A percentile compares a stretch with the other conserved stretches of the same genome.
Conservation (phyloP, 2,888 invertebrate genomes). For the Drosophila bunnanda region DNA sequence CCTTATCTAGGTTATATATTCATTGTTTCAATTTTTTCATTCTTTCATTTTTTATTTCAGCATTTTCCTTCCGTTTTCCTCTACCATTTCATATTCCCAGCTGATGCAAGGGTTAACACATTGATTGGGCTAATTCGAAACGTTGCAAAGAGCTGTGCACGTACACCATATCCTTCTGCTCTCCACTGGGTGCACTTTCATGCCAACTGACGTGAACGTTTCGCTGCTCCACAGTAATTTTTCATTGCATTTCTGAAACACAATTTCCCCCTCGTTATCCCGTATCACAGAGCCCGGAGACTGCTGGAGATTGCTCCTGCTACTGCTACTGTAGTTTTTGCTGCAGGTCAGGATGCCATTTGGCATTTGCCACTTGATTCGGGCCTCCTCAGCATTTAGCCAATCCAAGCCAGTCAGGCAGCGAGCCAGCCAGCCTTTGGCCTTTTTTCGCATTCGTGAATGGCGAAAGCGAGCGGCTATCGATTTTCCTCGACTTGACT, state of each 20-base stretch:
- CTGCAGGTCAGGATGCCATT: slow-evolving; percentile 50
- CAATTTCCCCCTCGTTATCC: slow-evolving; percentile 42
- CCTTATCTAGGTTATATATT: background rate
- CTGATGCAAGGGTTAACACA: slow-evolving; percentile 15
- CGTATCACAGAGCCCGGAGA: slow-evolving; percentile 29
- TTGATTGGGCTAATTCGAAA: slow-evolving; percentile 23
- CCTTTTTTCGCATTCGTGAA: slow-evolving; percentile 43
- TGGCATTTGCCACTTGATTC: slow-evolving; percentile 66
- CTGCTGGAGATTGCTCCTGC: slow-evolving; percentile 9
- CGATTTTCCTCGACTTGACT: slow-evolving; percentile 39
- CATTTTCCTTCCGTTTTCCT: background rate
- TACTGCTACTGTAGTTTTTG: slow-evolving; percentile 15
- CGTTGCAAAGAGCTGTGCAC: slow-evolving; percentile 2
- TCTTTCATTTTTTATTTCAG: background rate
- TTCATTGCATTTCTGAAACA: slow-evolving; percentile 39
- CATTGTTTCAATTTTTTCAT: background rate
- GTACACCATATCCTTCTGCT: slow-evolving; percentile 3
- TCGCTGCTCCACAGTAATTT: slow-evolving; percentile 29
- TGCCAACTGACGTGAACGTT: slow-evolving; percentile 16
- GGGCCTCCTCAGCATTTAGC: slow-evolving; percentile 24
- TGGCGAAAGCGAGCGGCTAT: slow-evolving; percentile 19
- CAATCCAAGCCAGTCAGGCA: background rate
- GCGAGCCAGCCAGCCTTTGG: slow-evolving; percentile 21
- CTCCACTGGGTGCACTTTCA: slow-evolving; percentile 13
- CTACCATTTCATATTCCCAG: background rate